Evolutionary conservation across 1,140 invertebrate genomes (phyloP), one percentile per base, ranked within the genome.

Genomic region (Dolichoris vasculosae): DNA sequence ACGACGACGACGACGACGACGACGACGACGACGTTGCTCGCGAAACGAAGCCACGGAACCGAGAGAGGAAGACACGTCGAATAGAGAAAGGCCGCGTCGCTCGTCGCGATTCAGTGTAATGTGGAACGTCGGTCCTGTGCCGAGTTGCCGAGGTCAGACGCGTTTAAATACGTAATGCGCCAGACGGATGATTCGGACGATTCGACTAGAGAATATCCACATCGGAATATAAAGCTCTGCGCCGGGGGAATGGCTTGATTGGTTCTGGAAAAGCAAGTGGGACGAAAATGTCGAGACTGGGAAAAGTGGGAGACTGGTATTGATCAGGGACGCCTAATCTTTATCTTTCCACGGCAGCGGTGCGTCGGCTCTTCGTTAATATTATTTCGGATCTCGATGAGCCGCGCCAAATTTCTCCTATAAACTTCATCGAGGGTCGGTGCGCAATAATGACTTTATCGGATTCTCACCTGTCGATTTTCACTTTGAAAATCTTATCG

Each of bases 171-270:
- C 87, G 89, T 91, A 89, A 91, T 90, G 87, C 85, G 87, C 88
- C 89, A 90, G 89, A 90, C 90, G 86, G 88, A 89, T 91, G 89
- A 91, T 91, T 90, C 80, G 82, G 89, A 89, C 91, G 87, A 90
- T 90, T 91, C 86, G 86, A 88, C 84, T 88, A 85, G 86, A 88
- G 88, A 90, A 51, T 23, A 67, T 69, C 43, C 40, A 69, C 67
- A 69, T 48, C 89, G 87, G 83, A 82, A 86, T 90, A 89, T 51
- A 51, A 51, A 51, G 48, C 48, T 51, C 86, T 78, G 59, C 63
- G 80, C 87, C 69, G 80, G 35, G 84, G 73, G 83, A 89, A 85
- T 17, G 83, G 87, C 83, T 48, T 32, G 71, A 63, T 82, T 38
- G 46, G 32, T 71, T 67, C 80, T 82, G 46, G 17, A 32, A 46